These are phyloP conservation scores for Cyanocitta stelleri DNA, from an alignment of 2,113 vertebrate genomes.

Conservation along the genomic window DNA sequence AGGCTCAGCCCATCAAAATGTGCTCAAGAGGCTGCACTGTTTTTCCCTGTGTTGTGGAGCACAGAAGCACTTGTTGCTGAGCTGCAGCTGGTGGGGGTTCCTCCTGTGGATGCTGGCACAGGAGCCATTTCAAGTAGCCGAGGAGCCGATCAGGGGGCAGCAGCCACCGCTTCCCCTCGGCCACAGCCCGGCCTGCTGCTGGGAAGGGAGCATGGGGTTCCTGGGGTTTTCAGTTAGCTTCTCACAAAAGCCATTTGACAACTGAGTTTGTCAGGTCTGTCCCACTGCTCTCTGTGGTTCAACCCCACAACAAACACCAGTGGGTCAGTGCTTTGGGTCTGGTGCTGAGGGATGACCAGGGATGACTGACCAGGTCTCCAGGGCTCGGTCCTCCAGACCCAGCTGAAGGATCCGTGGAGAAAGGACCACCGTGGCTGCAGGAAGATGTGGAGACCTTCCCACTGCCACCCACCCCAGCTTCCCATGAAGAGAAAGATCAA, in stretches of 20 bases:
- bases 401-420: neutral
- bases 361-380: neutral
- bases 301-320: neutral
- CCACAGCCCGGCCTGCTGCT: neutral
- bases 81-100: neutral
- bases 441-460: neutral
- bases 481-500: neutral
- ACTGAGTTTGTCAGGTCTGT: neutral
- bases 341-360: neutral
- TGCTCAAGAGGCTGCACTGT: neutral
- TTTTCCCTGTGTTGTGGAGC: neutral
- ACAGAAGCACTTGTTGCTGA: neutral
- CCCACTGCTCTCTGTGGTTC: accelerated
- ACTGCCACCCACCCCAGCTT: neutral
- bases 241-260: neutral
- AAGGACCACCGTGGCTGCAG: neutral
- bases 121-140: neutral
- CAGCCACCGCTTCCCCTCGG: neutral
- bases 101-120: neutral
- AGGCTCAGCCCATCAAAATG: neutral
- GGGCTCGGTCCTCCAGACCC: neutral
- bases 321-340: neutral
- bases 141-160: neutral
- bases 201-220: accelerated
- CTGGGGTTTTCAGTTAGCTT: neutral